phyloP scores from a whole-genome alignment of 2,113 vertebrate species.

The Merops nubicus region DNA sequence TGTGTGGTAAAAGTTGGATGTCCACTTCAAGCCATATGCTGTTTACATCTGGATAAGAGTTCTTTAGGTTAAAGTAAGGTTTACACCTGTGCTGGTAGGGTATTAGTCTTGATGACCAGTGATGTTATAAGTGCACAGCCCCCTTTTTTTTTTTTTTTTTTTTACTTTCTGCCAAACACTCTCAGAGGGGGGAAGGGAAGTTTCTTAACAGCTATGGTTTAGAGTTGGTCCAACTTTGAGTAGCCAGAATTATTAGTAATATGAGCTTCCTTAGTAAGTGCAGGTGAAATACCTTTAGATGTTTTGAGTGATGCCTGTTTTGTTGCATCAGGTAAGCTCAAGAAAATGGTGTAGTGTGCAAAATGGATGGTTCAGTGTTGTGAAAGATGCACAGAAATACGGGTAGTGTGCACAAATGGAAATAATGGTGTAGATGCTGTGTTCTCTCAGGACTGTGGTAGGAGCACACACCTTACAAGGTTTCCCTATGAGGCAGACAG shows the following conservation, averaged over 20 bases:
- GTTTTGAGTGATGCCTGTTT: neutral
- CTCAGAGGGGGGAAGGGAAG: neutral
- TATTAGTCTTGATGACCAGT: neutral
- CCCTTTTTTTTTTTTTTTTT: too few species aligned
- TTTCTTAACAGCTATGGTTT: neutral
- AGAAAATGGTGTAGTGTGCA: neutral
- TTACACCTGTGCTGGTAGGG: neutral
- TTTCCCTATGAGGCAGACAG: neutral
- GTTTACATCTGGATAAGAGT: neutral
- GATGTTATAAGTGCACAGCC: neutral
- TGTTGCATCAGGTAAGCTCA: neutral
- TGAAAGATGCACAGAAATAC: neutral
- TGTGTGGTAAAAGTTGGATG: neutral
- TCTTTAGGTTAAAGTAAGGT: neutral
- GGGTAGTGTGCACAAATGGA: rapidly evolving
- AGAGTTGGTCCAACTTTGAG: neutral
- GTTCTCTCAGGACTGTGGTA: neutral
- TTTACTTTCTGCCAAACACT: neutral
- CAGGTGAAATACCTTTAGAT: neutral
- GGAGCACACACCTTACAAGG: neutral
- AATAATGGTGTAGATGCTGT: neutral
- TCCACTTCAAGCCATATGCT: neutral
- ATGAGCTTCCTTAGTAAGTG: neutral
- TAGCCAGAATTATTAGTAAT: neutral
- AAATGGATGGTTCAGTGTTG: neutral